Evolutionary conservation across 2,888 invertebrate species (phyloP).

Genomic region (Crossocerus cetratus): DNA sequence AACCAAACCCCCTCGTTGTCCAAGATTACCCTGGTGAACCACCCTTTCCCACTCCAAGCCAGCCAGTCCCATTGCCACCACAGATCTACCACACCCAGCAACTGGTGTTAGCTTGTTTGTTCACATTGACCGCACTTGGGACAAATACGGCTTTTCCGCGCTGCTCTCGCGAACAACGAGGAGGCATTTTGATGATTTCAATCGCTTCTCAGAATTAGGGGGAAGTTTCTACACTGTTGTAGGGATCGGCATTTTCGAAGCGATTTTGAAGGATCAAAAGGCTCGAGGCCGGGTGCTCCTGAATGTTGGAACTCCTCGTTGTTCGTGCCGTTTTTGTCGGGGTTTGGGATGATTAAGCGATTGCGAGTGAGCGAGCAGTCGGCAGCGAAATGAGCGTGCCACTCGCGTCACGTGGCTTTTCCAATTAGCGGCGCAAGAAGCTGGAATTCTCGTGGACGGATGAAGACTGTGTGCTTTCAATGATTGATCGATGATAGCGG

Average conservation of each 20-base stretch:
- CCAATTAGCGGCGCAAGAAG: background rate
- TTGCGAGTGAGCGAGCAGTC: background rate
- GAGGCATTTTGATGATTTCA: constrained; percentile 6
- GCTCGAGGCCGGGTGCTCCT: no score
- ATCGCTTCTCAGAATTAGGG: no score
- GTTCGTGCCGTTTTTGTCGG: constrained; percentile 10
- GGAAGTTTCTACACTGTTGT: no score
- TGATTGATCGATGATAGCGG: no score
- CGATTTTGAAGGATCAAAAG: no score
- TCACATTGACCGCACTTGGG: constrained; percentile 71
- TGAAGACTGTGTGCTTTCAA: no score
- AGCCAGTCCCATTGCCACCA: constrained; percentile 57
- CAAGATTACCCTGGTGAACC: constrained; percentile 9
- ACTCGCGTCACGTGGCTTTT: background rate
- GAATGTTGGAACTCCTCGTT: constrained; percentile 29
- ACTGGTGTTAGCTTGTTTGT: constrained; percentile 76
- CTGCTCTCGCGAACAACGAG: constrained; percentile 31
- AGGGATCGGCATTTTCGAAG: no score
- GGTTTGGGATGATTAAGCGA: background rate
- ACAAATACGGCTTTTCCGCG: constrained; percentile 71
- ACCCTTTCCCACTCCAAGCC: constrained; percentile 30
- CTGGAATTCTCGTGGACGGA: no score
- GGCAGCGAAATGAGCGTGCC: background rate
- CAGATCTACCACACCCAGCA: constrained; percentile 67
- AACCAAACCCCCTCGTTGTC: constrained; percentile 17